Conservation (phyloP, 2,797 vertebrate genomes). For the Pipistrellus nathusii region DNA sequence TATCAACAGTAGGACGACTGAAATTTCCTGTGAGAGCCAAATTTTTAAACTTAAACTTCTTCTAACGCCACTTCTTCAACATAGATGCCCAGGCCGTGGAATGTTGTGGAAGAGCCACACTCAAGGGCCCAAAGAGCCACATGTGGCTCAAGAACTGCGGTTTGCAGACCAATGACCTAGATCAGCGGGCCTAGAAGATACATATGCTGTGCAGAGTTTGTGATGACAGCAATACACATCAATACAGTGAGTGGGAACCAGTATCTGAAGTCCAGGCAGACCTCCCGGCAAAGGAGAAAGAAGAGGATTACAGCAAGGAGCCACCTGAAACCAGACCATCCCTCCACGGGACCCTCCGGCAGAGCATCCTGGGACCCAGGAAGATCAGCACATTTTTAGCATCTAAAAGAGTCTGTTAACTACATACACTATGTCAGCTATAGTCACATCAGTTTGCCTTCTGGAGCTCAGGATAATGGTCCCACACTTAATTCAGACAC, state of each 20-base stretch:
- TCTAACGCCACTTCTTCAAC: no score
- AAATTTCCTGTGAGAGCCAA: no score
- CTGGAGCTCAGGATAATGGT: background rate
- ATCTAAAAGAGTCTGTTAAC: fast-evolving
- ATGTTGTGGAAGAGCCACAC: no score
- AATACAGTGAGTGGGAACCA: background rate
- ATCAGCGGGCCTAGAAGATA: background rate
- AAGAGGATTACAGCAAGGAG: background rate
- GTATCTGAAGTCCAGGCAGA: background rate
- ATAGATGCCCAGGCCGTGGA: no score
- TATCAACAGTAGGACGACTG: no score
- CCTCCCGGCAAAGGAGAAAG: no score
- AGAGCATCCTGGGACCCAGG: background rate
- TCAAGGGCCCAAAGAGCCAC: no score
- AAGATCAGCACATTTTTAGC: background rate
- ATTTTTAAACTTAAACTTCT: no score
- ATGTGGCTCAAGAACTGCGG: no score
- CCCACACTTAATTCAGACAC: background rate
- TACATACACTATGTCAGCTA: background rate
- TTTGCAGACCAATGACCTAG: no score
- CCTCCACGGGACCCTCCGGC: background rate
- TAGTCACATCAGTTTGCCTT: fast-evolving
- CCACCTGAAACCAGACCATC: background rate
- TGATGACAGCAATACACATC: background rate
- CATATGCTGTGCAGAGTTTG: background rate